phyloP scores from a whole-genome alignment of 2,888 invertebrate species.

The Pyralis farinalis region DNA sequence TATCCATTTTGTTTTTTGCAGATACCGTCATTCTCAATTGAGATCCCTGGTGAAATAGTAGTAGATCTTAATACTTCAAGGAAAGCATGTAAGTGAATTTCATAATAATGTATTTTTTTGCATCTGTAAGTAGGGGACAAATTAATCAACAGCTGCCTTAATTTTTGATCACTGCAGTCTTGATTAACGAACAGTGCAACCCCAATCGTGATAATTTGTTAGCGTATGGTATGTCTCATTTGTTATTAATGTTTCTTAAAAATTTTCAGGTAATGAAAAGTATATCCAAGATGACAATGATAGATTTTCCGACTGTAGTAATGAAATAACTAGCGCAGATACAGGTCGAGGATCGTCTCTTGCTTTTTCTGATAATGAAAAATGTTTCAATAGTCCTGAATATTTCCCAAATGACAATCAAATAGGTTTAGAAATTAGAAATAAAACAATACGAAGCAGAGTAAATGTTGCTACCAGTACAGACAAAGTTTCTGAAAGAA shows the following conservation, averaged over 20 bases:
- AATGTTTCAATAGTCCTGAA: conserved; percentile 54
- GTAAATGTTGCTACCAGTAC: conserved; percentile 30
- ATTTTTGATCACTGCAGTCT: too few species aligned
- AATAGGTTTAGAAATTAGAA: conserved; percentile 24
- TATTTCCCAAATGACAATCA: conserved; percentile 40
- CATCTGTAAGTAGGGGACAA: too few species aligned
- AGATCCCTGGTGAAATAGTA: too few species aligned
- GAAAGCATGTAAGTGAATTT: too few species aligned
- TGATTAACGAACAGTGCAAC: too few species aligned
- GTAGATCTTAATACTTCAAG: too few species aligned
- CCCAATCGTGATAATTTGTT: too few species aligned
- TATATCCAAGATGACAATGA: conserved; percentile 19
- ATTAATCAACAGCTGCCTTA: too few species aligned
- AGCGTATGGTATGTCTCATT: too few species aligned
- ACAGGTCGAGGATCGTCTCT: conserved; percentile 67
- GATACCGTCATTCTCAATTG: not conserved
- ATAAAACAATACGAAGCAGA: conserved; percentile 22
- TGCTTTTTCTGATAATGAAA: conserved; percentile 56
- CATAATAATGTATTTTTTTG: too few species aligned
- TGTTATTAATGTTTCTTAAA: too few species aligned
- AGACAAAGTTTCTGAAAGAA: conserved; percentile 9
- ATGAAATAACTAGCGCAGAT: conserved; percentile 52
- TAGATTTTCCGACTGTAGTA: conserved; percentile 30
- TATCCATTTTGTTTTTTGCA: not conserved
- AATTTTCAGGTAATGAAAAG: not conserved